These are phyloP conservation scores for Palythoa grandis DNA, from an alignment of 92 coral and sea anemone species.

Conservation along the genomic window DNA sequence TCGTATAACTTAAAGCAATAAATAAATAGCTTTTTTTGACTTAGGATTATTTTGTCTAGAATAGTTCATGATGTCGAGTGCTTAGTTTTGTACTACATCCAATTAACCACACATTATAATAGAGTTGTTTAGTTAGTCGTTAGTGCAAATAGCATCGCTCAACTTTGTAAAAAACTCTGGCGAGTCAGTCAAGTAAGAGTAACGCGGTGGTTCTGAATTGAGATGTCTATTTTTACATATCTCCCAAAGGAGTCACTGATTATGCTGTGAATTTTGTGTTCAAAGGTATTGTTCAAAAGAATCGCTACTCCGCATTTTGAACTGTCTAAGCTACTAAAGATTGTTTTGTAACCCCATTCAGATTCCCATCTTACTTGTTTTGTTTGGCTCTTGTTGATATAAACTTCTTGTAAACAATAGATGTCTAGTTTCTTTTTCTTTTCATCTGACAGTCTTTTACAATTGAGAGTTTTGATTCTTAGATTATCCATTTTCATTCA, in stretches of 20 bases:
- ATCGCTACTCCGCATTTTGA: slow-evolving; percentile 6
- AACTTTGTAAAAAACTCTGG: not conserved
- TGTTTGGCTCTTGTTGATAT: not conserved
- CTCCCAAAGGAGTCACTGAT: too few species aligned
- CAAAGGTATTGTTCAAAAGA: slow-evolving; percentile 17
- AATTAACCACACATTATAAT: too few species aligned
- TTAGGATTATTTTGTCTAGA: too few species aligned
- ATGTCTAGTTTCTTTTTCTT: not conserved
- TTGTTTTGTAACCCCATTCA: slow-evolving; percentile 18
- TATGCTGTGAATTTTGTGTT: not conserved
- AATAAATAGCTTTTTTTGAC: too few species aligned
- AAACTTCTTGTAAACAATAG: slow-evolving; percentile 13
- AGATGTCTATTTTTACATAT: too few species aligned
- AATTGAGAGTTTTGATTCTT: not conserved
- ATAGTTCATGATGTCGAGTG: too few species aligned
- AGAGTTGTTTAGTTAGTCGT: not conserved
- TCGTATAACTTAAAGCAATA: too few species aligned
- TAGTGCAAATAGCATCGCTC: not conserved
- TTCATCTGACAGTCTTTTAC: too few species aligned
- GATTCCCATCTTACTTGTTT: slow-evolving; percentile 7
- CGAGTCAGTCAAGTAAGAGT: too few species aligned
- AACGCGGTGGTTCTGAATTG: too few species aligned
- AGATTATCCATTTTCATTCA: slow-evolving; percentile 13
- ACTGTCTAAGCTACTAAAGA: not conserved
- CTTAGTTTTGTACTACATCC: too few species aligned